phyloP scores from a whole-genome alignment of 2,797 vertebrate genomes.

The Halcyon leucocephala region DNA sequence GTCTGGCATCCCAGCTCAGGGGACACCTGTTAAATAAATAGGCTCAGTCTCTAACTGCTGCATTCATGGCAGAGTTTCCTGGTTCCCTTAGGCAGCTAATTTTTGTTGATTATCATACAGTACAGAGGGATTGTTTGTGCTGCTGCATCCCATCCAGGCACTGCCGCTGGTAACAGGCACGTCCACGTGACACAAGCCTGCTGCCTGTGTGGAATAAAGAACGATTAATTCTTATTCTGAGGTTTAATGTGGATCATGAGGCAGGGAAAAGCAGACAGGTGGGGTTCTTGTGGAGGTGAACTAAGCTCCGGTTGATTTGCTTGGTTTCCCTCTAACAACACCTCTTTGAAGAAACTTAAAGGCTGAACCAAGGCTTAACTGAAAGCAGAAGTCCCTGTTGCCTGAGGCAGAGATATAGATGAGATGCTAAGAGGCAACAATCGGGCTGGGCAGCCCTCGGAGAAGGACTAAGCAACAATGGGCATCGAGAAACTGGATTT shows the following conservation, averaged over 20 bases:
- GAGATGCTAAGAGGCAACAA: not conserved
- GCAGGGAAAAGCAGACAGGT: not conserved
- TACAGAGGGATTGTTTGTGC: constrained; percentile 56
- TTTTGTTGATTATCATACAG: constrained; percentile 57
- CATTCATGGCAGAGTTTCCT: constrained; percentile 59
- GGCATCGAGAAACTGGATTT: not conserved
- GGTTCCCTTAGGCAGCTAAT: constrained; percentile 62
- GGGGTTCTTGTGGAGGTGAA: not conserved
- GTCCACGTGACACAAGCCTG: not conserved
- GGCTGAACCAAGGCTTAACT: not conserved
- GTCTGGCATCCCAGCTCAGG: constrained; percentile 51
- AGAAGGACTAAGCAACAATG: not conserved
- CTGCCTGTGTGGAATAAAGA: not conserved
- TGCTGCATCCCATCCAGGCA: not conserved
- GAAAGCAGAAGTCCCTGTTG: not conserved
- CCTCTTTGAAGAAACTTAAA: not conserved
- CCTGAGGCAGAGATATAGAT: not conserved
- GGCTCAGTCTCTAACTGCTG: constrained; percentile 53
- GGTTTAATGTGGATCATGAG: not conserved
- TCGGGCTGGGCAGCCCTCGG: not conserved
- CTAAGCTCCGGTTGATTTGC: not conserved
- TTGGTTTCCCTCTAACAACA: rapidly evolving
- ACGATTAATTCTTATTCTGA: not conserved
- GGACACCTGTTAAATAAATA: constrained; percentile 72
- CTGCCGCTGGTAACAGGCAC: not conserved